These are phyloP conservation scores for Chondrilla cf. caribensis DNA, from an alignment of 37 sponge, comb jelly and placozoan species.

Conservation along the genomic window DNA sequence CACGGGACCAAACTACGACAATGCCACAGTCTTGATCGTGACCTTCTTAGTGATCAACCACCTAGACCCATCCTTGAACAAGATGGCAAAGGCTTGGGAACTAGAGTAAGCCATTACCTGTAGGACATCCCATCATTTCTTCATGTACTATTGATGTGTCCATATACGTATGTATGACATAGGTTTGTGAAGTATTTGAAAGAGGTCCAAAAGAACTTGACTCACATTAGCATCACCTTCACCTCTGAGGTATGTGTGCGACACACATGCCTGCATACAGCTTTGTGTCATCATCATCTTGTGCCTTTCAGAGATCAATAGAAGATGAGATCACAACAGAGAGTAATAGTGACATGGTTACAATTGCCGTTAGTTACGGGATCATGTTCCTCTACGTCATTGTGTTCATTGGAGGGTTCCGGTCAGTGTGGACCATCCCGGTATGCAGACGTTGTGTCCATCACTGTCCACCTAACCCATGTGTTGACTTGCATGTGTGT, in stretches of 20 bases:
- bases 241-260: conserved; percentile 48
- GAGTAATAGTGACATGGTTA: conserved; percentile 73
- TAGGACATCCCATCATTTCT: too few relatives aligned
- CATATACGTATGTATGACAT: too few relatives aligned
- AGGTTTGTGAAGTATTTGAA: conserved; percentile 40
- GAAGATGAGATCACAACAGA: conserved; percentile 84
- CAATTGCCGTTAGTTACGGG: conserved; percentile 80
- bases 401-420: conserved; percentile 76
- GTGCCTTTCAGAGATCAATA: conserved; percentile 68
- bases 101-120: conserved; percentile 37
- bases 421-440: conserved; percentile 28
- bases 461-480: neutral
- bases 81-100: conserved; percentile 89
- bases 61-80: conserved; percentile 63
- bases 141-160: too few relatives aligned
- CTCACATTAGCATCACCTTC: conserved; percentile 33
- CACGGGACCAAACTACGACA: conserved; percentile 36
- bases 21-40: conserved; percentile 76
- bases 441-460: conserved; percentile 9
- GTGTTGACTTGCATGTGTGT: too few relatives aligned
- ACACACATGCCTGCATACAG: conserved; percentile 8
- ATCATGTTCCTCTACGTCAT: conserved; percentile 94
- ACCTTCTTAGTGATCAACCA: conserved; percentile 91
- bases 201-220: conserved; percentile 11
- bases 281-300: neutral